These are phyloP conservation scores for honey bee (Apis mellifera) DNA, from an alignment of 1,140 invertebrate species.

Conservation along the genomic window DNA sequence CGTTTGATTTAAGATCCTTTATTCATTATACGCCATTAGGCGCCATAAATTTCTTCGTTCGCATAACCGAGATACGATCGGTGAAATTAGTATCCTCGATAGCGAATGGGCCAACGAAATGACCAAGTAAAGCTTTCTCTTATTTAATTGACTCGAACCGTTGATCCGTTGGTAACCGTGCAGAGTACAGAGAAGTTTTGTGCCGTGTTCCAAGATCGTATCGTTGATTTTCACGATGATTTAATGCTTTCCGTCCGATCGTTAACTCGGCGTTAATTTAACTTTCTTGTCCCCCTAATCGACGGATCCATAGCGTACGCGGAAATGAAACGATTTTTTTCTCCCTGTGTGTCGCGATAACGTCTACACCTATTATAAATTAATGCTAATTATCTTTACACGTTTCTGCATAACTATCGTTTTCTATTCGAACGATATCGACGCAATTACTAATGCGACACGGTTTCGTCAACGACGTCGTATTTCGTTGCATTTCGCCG, in stretches of 20 bases:
- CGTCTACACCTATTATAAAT: neutral
- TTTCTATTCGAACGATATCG: neutral
- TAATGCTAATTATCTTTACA: neutral
- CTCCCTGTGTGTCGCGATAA: neutral
- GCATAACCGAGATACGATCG: constrained; percentile 12
- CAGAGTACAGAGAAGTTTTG: neutral
- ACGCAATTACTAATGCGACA: too few species aligned
- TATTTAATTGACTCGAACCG: constrained; percentile 38
- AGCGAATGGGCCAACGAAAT: neutral
- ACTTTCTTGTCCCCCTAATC: constrained; percentile 11
- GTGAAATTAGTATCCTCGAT: constrained; percentile 35
- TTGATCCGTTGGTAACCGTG: neutral
- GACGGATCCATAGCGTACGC: neutral
- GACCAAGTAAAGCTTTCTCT: constrained; percentile 24
- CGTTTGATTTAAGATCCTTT: neutral
- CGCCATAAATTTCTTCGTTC: constrained; percentile 12
- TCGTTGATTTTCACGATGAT: constrained; percentile 36
- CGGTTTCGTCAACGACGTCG: too few species aligned
- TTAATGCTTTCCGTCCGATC: neutral
- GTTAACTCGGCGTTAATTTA: constrained; percentile 5
- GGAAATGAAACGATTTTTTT: neutral
- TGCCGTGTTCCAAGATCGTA: constrained; percentile 35
- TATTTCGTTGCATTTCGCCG: too few species aligned
- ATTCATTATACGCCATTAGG: neutral
- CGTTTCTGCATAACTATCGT: neutral